phyloP scores from a whole-genome alignment of 2,888 invertebrate species.

The Caenorhabditis afra region DNA sequence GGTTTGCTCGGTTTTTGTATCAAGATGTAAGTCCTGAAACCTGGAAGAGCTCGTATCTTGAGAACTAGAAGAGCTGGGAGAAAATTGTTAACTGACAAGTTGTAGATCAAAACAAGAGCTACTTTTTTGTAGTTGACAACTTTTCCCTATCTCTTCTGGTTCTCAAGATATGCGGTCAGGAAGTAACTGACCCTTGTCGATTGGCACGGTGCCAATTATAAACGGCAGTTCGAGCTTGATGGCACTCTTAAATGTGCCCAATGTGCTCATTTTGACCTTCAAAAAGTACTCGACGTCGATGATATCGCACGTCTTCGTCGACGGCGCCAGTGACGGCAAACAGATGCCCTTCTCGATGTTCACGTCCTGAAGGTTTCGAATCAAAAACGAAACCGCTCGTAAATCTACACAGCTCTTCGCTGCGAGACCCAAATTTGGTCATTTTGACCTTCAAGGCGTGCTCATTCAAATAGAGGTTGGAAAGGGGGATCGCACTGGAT shows the following conservation, averaged over 20 bases:
- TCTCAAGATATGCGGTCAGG: neutral
- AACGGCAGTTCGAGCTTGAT: conserved; percentile 49
- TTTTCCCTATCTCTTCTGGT: neutral
- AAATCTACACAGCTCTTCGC: too few relatives aligned
- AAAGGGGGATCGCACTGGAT: too few relatives aligned
- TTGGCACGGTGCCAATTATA: conserved; percentile 37
- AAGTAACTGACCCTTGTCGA: too few relatives aligned
- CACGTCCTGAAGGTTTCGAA: too few relatives aligned
- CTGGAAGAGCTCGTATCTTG: too few relatives aligned
- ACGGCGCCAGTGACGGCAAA: conserved; percentile 33
- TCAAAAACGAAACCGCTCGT: too few relatives aligned
- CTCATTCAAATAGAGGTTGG: too few relatives aligned
- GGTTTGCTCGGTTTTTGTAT: too few relatives aligned
- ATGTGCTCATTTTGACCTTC: conserved; percentile 46
- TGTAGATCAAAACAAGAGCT: too few relatives aligned
- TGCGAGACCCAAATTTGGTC: too few relatives aligned
- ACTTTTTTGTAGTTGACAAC: neutral
- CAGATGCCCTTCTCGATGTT: conserved; percentile 17
- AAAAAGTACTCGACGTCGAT: conserved; percentile 52
- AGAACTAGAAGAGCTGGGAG: neutral
- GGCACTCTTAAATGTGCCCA: conserved; percentile 32
- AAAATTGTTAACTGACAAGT: neutral
- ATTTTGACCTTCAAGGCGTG: too few relatives aligned
- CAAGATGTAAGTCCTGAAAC: too few relatives aligned
- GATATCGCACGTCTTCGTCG: conserved; percentile 50